Base-by-base conservation (phyloP, 2,888 invertebrate genomes). In the Trissolcus japonicus region DNA sequence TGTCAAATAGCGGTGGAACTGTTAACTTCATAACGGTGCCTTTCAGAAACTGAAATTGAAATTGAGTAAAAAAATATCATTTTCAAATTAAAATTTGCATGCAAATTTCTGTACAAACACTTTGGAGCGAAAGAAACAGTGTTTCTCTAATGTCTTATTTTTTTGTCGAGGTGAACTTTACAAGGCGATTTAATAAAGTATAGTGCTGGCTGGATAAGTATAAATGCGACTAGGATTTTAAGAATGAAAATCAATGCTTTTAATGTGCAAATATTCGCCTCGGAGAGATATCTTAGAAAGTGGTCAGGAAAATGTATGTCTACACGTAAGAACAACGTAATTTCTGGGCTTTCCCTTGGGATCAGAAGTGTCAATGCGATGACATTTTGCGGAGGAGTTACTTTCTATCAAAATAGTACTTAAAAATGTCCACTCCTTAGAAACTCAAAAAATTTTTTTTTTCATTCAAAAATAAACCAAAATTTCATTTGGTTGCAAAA, bases 271-370 rank as follows among this genome's bases (percentile, higher is more conserved):
- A 62, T 16, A 75, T 75, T 67, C 75, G 25, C 66, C 68, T 66
- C 35, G 46, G 62, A 29, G 61, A 71, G 65, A 57, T 51, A 16
- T 51, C 81, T 78, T 85, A 83, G 86, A 86, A 86, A 85, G 85
- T 83, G 81, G 74, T 76, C 84, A 84, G 82, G 85, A 85, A 85
- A 85, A 83, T 80, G 78, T 73, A 66, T 79, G 79, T 74, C 69
- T 51, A 16, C 79, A 78, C 80, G 79, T 78, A 81, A 82, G 79
- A 81, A 78, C 79, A 78, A 84, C 82, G 84, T 83, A 86, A 86
- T 81, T 80, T 79, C 73, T 63, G 69, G 68, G 83, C 83, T 85
- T 84, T 85, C 84, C 80, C 83, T 78, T 53, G 62, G 69, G 67
- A 71, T 78, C 79, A 75, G 65, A 62, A 48, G 74, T 69, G 74